Percentiles rank a stretch among this genome's conserved stretches.
Conservation (phyloP, 2,113 vertebrate species). For the Dasypus novemcinctus region DNA sequence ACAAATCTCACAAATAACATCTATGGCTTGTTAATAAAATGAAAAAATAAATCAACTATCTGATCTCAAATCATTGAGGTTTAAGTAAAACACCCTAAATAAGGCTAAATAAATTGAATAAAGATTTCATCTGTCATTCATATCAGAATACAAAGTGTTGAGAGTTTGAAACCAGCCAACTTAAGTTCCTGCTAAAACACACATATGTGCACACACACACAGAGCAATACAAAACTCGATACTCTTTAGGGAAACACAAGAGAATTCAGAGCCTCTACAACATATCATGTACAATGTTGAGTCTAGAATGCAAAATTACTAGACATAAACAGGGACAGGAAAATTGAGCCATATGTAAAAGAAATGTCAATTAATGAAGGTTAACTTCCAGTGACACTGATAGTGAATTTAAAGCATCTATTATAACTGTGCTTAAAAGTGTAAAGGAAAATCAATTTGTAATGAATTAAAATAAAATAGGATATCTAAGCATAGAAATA, state of each 20-base stretch:
- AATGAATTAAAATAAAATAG: neutral
- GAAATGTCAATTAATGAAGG: neutral
- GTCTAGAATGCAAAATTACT: neutral
- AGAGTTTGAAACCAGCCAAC: neutral
- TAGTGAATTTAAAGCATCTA: neutral
- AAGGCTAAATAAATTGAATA: neutral
- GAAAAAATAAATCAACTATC: neutral
- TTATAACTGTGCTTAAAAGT: neutral
- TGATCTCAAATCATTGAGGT: neutral
- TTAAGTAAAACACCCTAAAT: neutral
- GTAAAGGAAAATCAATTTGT: neutral
- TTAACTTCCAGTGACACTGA: neutral
- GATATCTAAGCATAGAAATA: neutral
- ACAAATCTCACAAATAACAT: neutral
- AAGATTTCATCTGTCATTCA: neutral
- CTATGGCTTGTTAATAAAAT: neutral
- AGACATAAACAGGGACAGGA: neutral
- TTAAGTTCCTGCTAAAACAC: neutral
- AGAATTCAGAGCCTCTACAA: neutral
- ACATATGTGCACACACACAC: neutral
- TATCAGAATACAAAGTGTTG: neutral
- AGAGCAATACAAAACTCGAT: neutral
- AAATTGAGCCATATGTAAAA: neutral
- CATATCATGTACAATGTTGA: no score
- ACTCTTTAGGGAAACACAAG: neutral